Base-by-base conservation (phyloP, 2,888 invertebrate genomes). In the Cataglyphis rosenhaueri region DNA sequence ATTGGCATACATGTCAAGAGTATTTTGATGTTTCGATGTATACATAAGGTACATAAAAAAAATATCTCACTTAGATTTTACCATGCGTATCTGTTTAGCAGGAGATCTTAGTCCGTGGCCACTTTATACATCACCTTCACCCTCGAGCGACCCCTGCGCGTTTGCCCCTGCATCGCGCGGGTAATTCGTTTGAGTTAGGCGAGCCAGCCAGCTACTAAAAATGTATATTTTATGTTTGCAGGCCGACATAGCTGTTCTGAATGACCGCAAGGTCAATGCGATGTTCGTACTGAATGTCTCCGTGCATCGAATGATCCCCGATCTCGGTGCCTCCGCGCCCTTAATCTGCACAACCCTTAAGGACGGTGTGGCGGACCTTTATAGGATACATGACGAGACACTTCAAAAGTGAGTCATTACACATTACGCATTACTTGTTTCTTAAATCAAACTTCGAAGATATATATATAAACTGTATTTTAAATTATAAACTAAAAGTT, bases 361-460 rank as follows among this genome's bases (percentile, higher is more conserved):
- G 85, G 95, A 96, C 38, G 97, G 96, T 82, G 95, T 97, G 83
- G 95, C 96, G 41, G 96, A 96, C 71, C 94, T 97, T 86, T 96
- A 97, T 89, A 95, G 96, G 9, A 95, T 96, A 25, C 97, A 97
- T 96, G 96, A 97, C 90, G 96, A 96, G 82, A 96, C 96, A 8
- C 96, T 96, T 92, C 96, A 96, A 92, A 96, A 96, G 97, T 97
- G 93, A 95, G 95, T 94, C 38, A 21, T 18, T 0, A n/a, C 8
- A 52, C 8, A n/a, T 52, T 48, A n/a, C 8, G n/a, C 2, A 48
- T 48, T 8, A 48, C 8, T 48, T 48, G 8, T n/a, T 52, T 44
- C 38, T 44, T 29, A 1, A 61, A 48, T 3, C 48, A 21, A 38
- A 41, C 5, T 4, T 64, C 3, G 29, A 0, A 12, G 12, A 38